Percentiles rank a stretch among this genome's conserved stretches.
These are phyloP conservation scores for Nasonia oneida DNA, from an alignment of 2,888 invertebrate genomes.

Conservation along the genomic window DNA sequence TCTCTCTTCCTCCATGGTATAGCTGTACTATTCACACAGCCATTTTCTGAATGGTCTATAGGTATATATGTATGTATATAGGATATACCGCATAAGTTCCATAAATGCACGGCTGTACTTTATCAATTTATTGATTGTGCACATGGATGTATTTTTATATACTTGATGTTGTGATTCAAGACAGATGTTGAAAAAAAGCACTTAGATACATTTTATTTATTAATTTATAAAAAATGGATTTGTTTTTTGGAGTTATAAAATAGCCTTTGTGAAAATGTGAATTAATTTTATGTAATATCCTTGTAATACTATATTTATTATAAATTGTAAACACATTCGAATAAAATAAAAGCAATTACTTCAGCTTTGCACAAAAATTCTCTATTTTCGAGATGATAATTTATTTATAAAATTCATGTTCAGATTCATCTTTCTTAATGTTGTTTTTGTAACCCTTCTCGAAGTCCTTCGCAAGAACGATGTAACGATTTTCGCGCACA, in stretches of 20 bases:
- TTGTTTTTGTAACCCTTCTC: constrained; percentile 99
- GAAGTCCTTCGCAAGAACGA: constrained; percentile 99
- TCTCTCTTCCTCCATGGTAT: too few relatives aligned
- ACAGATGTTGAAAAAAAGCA: background rate
- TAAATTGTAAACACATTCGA: constrained; percentile 53
- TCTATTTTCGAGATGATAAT: constrained; percentile 26
- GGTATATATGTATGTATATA: too few relatives aligned
- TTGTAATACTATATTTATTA: constrained; percentile 56
- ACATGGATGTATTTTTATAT: background rate
- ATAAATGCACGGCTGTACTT: background rate
- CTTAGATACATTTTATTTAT: background rate
- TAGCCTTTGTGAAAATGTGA: constrained; percentile 4
- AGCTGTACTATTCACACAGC: background rate
- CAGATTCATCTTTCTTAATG: constrained; percentile 99
- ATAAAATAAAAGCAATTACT: constrained; percentile 54
- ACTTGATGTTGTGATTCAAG: background rate
- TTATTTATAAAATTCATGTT: constrained; percentile 99
- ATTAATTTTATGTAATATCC: constrained; percentile 34
- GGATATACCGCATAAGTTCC: too few relatives aligned
- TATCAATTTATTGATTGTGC: constrained; percentile 7
- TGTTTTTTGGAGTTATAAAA: constrained; percentile 25
- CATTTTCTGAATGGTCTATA: background rate
- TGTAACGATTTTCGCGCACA: constrained; percentile 98
- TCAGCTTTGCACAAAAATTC: constrained; percentile 47
- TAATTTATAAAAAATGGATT: constrained; percentile 1